Conservation (phyloP, 2,888 invertebrate species). For the Phragmatobia fuliginosa region DNA sequence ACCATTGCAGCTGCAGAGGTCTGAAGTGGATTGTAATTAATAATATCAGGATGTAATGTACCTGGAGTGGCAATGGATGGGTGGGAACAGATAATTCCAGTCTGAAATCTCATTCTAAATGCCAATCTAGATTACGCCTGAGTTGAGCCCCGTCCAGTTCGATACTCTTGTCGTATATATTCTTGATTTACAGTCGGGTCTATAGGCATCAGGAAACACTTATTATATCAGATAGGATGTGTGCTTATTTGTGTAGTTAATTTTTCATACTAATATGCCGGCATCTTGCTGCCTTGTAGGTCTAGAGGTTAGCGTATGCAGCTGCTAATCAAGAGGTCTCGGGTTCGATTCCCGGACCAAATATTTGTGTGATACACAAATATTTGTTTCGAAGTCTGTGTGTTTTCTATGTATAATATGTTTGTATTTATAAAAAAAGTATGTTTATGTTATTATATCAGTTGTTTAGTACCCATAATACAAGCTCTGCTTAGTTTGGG, state of each 20-base stretch:
- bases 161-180: neutral
- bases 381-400: too few relatives aligned
- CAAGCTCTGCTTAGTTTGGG: too few relatives aligned
- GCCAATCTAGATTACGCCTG: conserved; percentile 5
- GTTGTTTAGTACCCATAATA: too few relatives aligned
- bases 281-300: too few relatives aligned
- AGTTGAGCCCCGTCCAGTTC: neutral
- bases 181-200: neutral
- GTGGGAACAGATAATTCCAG: conserved; percentile 11
- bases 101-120: neutral
- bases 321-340: too few relatives aligned
- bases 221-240: neutral
- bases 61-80: conserved; percentile 10
- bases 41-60: conserved; percentile 10
- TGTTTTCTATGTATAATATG: too few relatives aligned
- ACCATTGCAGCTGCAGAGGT: neutral
- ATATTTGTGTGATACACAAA: too few relatives aligned
- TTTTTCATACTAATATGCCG: neutral
- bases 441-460: too few relatives aligned
- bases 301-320: too few relatives aligned
- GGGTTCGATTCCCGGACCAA: too few relatives aligned
- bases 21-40: conserved; percentile 12
- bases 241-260: neutral
- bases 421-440: too few relatives aligned
- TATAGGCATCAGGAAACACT: neutral